phyloP scores from a whole-genome alignment of 2,797 vertebrate species.

The Helicolenus hilgendorfi region DNA sequence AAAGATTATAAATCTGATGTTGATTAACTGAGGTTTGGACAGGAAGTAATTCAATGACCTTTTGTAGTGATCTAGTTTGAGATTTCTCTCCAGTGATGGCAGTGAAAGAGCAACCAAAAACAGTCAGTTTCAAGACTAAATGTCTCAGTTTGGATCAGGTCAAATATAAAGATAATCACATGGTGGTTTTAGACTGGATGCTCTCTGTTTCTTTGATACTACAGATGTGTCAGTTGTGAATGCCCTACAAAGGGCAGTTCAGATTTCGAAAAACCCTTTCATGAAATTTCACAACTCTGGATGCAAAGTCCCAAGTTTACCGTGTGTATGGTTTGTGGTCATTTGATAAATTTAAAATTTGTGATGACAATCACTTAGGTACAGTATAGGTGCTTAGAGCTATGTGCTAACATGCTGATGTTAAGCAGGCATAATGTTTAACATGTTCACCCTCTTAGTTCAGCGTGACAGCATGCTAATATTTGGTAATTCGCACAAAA shows the following conservation, averaged over 20 bases:
- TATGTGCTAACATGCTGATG: background rate
- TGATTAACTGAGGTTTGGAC: background rate
- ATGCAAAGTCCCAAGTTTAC: background rate
- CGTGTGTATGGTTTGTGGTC: no score
- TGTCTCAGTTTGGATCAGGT: background rate
- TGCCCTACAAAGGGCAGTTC: background rate
- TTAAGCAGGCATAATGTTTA: background rate
- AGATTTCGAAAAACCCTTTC: background rate
- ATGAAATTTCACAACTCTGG: background rate
- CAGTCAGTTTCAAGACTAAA: background rate
- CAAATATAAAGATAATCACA: background rate
- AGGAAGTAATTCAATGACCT: slow-evolving; percentile 18
- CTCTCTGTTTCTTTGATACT: background rate
- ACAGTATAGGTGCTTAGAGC: no score
- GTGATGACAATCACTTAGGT: no score
- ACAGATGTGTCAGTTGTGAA: background rate
- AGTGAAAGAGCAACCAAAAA: slow-evolving; percentile 10
- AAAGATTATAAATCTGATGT: background rate
- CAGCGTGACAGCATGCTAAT: background rate
- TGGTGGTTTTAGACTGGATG: background rate
- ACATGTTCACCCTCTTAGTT: background rate
- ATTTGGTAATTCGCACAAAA: background rate
- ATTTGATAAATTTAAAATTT: no score
- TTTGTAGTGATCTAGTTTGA: slow-evolving; percentile 6
- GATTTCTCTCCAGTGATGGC: slow-evolving; percentile 22